Evolutionary conservation across 1,140 invertebrate genomes (phyloP).

Genomic region (Lepidurus apus): DNA sequence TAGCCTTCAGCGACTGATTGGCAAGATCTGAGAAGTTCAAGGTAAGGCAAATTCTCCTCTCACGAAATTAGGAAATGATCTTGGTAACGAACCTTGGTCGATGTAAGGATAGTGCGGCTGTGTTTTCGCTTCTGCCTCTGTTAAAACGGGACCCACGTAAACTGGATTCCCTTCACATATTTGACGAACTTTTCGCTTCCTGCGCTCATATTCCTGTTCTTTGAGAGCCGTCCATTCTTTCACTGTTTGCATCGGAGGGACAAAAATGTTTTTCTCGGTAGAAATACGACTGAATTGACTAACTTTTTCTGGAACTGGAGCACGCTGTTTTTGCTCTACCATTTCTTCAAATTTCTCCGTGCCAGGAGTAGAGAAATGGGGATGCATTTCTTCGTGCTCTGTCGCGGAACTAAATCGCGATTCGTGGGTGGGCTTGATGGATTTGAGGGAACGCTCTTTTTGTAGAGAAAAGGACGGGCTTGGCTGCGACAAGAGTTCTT

Average conservation of each 20-base stretch:
- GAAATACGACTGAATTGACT: background rate
- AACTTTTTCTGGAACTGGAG: background rate
- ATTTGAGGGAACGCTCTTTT: slow-evolving; percentile 2
- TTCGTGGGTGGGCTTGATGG: slow-evolving; percentile 13
- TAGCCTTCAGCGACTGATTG: background rate
- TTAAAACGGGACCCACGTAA: background rate
- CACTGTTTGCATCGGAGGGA: background rate
- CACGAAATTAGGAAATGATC: background rate
- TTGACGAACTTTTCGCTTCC: background rate
- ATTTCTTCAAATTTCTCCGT: background rate
- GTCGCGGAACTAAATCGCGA: background rate
- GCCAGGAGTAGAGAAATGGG: background rate
- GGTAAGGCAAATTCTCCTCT: background rate
- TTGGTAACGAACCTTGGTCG: background rate
- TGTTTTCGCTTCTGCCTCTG: background rate
- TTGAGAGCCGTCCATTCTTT: background rate
- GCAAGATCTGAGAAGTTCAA: background rate
- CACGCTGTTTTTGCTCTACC: background rate
- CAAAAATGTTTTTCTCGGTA: background rate
- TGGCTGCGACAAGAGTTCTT: background rate
- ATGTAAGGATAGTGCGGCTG: background rate
- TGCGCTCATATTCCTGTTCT: background rate
- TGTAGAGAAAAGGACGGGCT: background rate
- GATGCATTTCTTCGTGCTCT: background rate
- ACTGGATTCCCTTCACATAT: background rate